phyloP scores from a whole-genome alignment of 2,888 invertebrate genomes.

The Campoletis raptor region DNA sequence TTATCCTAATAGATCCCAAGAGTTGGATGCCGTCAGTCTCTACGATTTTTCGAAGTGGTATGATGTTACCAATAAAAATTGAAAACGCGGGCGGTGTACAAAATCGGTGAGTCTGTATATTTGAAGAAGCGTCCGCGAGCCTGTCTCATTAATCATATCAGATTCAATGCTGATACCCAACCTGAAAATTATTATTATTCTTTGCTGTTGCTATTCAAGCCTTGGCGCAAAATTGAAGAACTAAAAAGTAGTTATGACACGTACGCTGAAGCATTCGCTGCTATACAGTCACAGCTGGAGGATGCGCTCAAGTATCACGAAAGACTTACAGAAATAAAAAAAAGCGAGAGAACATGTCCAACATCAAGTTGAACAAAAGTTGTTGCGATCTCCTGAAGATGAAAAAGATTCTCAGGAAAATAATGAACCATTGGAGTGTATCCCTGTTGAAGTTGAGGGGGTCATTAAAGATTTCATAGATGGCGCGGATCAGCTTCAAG shows the following conservation, averaged over 20 bases:
- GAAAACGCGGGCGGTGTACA: constrained; percentile 42
- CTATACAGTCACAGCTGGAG: neutral
- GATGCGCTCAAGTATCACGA: neutral
- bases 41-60: constrained; percentile 15
- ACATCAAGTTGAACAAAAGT: neutral
- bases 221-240: constrained; percentile 68
- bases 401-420: neutral
- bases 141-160: constrained; percentile 77
- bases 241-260: constrained; percentile 58
- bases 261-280: constrained; percentile 65
- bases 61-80: constrained; percentile 67
- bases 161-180: constrained; percentile 57
- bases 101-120: neutral
- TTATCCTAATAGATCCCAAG: constrained; percentile 63
- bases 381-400: neutral
- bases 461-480: neutral
- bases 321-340: neutral
- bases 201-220: constrained; percentile 67
- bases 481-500: neutral
- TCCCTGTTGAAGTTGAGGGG: neutral
- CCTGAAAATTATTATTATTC: constrained; percentile 68
- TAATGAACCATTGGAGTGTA: neutral
- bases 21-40: constrained; percentile 48
- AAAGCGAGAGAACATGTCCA: neutral
- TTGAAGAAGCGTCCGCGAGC: constrained; percentile 69